A percentile compares a stretch with the other conserved stretches of the same genome.
These are phyloP conservation scores for Oreotrochilus melanogaster DNA, from an alignment of 2,113 vertebrate genomes.

Conservation along the genomic window DNA sequence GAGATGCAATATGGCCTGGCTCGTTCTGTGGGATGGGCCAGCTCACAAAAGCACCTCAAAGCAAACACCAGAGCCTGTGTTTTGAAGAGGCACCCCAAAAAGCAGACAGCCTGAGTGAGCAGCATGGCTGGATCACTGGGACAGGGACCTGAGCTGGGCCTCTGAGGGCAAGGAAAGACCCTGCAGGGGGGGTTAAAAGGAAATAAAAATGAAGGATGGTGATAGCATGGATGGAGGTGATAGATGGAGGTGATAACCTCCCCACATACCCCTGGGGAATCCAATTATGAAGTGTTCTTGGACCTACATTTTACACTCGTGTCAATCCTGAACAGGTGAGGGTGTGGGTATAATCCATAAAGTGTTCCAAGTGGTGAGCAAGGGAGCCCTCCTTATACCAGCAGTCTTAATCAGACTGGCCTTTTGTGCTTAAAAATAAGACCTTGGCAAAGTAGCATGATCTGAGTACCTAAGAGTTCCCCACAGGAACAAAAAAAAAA, in stretches of 20 bases:
- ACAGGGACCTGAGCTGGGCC: fast-evolving
- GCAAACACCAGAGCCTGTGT: neutral
- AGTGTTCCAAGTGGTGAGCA: fast-evolving
- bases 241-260: neutral
- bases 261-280: neutral
- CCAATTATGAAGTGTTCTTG: neutral
- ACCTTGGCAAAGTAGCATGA: neutral
- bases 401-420: fast-evolving
- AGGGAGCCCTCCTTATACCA: neutral
- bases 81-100: fast-evolving
- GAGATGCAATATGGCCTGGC: fast-evolving
- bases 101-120: fast-evolving
- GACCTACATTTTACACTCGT: fast-evolving
- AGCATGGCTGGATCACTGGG: fast-evolving
- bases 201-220: neutral
- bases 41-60: neutral
- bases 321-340: neutral
- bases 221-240: neutral
- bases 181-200: neutral
- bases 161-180: neutral
- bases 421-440: neutral
- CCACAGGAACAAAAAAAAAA: neutral
- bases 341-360: neutral
- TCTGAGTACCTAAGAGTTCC: neutral
- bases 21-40: neutral